Evolutionary conservation across 1,140 invertebrate genomes (phyloP).

Genomic region (Maniola jurtina): DNA sequence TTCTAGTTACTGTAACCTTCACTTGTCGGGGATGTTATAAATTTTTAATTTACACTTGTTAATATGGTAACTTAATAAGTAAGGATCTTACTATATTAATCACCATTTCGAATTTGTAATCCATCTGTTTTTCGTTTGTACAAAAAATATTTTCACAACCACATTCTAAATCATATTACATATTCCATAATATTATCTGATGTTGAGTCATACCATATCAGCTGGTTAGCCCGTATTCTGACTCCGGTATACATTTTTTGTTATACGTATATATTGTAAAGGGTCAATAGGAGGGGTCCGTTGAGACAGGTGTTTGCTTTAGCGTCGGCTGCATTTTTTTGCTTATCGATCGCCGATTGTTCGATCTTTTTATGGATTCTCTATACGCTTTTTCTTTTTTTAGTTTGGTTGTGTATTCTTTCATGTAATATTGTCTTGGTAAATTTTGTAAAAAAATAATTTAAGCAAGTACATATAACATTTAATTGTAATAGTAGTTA

Average conservation of each 20-base stretch:
- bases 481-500: too few relatives aligned
- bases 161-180: background rate
- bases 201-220: slow-evolving; percentile 6
- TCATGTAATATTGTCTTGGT: too few relatives aligned
- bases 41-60: too few relatives aligned
- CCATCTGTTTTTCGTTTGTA: too few relatives aligned
- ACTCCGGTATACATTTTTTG: slow-evolving; percentile 12
- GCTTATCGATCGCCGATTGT: slow-evolving; percentile 22
- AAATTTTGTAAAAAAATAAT: too few relatives aligned
- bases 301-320: slow-evolving; percentile 27
- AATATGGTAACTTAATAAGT: too few relatives aligned
- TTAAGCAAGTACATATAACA: too few relatives aligned
- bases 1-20: too few relatives aligned
- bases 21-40: too few relatives aligned
- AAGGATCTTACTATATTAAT: too few relatives aligned
- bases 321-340: slow-evolving; percentile 20
- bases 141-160: background rate
- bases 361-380: slow-evolving; percentile 25
- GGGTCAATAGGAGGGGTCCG: slow-evolving; percentile 24
- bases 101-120: too few relatives aligned
- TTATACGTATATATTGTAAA: slow-evolving; percentile 16
- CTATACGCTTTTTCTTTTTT: slow-evolving; percentile 12
- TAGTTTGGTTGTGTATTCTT: background rate
- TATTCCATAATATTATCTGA: background rate
- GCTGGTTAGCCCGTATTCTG: slow-evolving; percentile 3